Evolutionary conservation across 2,797 vertebrate genomes (phyloP), one percentile per base, ranked within the genome.

Genomic region (Tapera naevia): DNA sequence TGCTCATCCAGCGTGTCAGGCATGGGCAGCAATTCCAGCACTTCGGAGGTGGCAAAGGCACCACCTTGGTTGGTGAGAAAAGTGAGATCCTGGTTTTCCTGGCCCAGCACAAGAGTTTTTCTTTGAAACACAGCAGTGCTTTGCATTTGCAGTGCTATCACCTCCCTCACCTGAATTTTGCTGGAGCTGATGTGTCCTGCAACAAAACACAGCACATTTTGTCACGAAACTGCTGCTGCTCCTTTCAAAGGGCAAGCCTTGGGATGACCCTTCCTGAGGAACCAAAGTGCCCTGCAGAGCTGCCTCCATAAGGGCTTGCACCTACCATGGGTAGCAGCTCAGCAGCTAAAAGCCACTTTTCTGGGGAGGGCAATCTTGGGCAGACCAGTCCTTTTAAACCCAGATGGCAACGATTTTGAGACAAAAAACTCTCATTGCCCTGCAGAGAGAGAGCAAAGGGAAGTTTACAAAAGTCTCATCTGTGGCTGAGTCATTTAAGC

Each of bases 391-490:
- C 43, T 50, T 83, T 74, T 32, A 53, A 92, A 54, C 54, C 7
- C 45, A 70, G 54, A 48, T 56, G 51, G 64, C 46, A 54, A 23
- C 67, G 39, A 46, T 86, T 69, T 57, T n/a, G 60, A 51, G 58
- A 37, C 71, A 0, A 0, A 81, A 82, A 87, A 21, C 28, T 70
- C 69, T 57, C 1, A 0, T 66, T 94, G 86, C 33, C 61, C 82
- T 0, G 2, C 2, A 5, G 45, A 88, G 86, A 94, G 86, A 80
- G 67, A 95, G 90, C 54, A 80, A 82, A 82, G 53, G 51, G 50
- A 92, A 88, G 46, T 51, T 69, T 88, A 95, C 76, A 50, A 57
- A 82, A 80, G 23, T 33, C 33, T 67, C 90, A 92, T 91, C 79
- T 91, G 78, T 50, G 82, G 33, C 61, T 45, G 48, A 64, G 56